Evolutionary conservation across 1,140 invertebrate genomes (phyloP).

Genomic region (Diorhabda elongata): DNA sequence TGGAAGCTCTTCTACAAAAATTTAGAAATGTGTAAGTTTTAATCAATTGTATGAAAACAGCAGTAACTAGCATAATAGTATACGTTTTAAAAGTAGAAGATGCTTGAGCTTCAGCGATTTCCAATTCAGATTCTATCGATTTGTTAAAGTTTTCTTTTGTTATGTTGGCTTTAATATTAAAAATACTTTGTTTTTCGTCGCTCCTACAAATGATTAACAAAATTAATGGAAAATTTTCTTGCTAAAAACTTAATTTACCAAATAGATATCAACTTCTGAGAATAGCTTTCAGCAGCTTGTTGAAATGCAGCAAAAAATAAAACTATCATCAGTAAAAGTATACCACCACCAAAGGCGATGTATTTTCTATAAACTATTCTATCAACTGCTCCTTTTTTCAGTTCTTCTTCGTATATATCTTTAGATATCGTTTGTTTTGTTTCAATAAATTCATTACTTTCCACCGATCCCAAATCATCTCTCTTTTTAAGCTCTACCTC

Average conservation of each 20-base stretch:
- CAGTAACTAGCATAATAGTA: constrained; percentile 10
- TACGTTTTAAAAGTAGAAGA: constrained; percentile 10
- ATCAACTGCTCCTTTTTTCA: constrained; percentile 29
- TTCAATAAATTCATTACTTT: neutral
- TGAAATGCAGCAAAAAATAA: constrained; percentile 15
- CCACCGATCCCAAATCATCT: neutral
- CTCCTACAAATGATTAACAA: too few species aligned
- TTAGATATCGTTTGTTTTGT: constrained; percentile 5
- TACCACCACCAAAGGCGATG: constrained; percentile 25
- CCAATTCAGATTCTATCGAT: neutral
- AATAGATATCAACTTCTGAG: constrained; percentile 25
- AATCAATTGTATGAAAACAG: constrained; percentile 16
- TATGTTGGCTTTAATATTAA: constrained; percentile 15
- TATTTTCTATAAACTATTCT: constrained; percentile 27
- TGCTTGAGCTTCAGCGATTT: neutral
- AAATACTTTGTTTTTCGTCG: constrained; percentile 6
- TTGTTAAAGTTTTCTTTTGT: neutral
- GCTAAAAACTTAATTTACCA: constrained; percentile 24
- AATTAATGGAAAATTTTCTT: neutral
- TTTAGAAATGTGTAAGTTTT: constrained; percentile 18
- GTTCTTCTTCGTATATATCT: constrained; percentile 28
- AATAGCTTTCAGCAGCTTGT: constrained; percentile 24
- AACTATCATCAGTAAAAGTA: neutral
- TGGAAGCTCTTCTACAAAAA: constrained; percentile 26
- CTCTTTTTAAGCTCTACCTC: constrained; percentile 4